phyloP scores from a whole-genome alignment of 2,113 vertebrate genomes.

The Mus spicilegus region DNA sequence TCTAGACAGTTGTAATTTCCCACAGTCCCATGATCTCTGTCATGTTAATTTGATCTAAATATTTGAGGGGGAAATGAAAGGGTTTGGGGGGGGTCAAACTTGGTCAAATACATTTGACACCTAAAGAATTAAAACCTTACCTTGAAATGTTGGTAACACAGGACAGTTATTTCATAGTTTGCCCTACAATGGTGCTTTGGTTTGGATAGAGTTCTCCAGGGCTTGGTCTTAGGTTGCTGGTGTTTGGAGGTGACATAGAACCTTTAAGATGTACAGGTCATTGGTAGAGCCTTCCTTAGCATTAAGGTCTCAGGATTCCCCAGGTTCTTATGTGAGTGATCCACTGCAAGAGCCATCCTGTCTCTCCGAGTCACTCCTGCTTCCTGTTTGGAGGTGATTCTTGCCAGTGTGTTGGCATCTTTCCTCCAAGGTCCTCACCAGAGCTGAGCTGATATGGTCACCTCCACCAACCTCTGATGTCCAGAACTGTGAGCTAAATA shows the following conservation, averaged over 20 bases:
- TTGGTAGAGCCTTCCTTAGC: not conserved
- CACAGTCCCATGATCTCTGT: not conserved
- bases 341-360: not conserved
- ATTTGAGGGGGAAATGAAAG: conserved; percentile 9
- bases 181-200: not conserved
- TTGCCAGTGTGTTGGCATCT: not conserved
- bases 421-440: not conserved
- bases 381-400: not conserved
- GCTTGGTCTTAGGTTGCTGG: not conserved
- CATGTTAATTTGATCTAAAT: conserved; percentile 29
- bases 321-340: not conserved
- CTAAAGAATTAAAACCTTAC: conserved; percentile 19
- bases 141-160: not conserved
- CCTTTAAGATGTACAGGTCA: not conserved
- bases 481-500: not conserved
- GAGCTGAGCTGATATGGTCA: not conserved
- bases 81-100: not conserved
- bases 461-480: not conserved
- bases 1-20: conserved; percentile 58
- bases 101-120: not conserved
- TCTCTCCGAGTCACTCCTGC: not conserved
- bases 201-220: not conserved
- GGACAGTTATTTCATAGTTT: not conserved
- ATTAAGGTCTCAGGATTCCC: not conserved
- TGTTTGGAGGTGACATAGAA: not conserved